Base-by-base conservation (phyloP, 2,888 invertebrate genomes). In the Heliconius ethilla region DNA sequence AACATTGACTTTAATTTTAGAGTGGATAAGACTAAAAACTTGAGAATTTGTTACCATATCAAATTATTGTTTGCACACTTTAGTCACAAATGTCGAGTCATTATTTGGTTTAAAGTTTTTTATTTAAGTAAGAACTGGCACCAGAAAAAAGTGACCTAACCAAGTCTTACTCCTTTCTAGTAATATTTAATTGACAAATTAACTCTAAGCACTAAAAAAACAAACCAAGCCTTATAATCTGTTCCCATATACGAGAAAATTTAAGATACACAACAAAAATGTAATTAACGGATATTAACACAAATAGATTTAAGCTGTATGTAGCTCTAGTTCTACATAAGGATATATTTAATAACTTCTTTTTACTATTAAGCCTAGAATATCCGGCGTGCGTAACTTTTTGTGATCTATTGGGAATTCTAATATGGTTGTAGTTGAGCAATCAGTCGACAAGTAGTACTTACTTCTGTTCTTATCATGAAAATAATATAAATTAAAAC, bases 331-430 rank as follows among this genome's bases (percentile, higher is more conserved):
- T 15, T 73, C 73, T 63, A 74, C 45, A 65, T 74, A 37, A 25
- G 63, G 74, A 15, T 10, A n/a, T 25, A 62, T 45, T 37, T 74
- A 27, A 65, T 25, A 63, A 63, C 63, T 74, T 73, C 66, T 72
- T 76, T 72, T 72, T 77, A 55, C 27, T 72, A 59, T 27, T 37
- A 40, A 59, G 25, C 40, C 13, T 9, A 37, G 55, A 59, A 73
- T 77, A 29, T 77, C 77, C 77, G 77, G 72, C 72, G 66, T 72
- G 5, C 18, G 66, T 63, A 25, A 55, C 2, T 77, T 77, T 77
- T 77, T 73, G 55, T 77, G 15, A 13, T 63, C 37, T 27, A 45
- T 74, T 74, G 74, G 22, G 29, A n/a, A 63, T 11, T 74, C 27
- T 74, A 27, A 74, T 65, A 40, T 40, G 40, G 40, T 63, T 74